phyloP scores from a whole-genome alignment of 1,140 invertebrate genomes.

The Zaprionus lachaisei region DNA sequence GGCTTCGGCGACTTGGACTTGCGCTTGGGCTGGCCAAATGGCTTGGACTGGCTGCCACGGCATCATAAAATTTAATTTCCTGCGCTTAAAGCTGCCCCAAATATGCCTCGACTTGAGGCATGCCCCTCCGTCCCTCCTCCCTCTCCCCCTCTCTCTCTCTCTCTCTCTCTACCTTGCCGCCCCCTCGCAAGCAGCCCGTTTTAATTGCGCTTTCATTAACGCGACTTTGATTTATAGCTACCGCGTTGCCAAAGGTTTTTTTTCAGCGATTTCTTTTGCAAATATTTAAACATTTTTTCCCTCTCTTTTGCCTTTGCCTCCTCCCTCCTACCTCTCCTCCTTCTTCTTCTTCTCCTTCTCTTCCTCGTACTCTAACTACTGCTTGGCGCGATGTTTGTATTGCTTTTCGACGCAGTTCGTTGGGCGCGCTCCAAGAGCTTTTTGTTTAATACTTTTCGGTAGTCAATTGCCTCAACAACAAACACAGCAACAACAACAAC shows the following conservation, averaged over 20 bases:
- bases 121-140: not conserved
- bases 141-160: not conserved
- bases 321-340: not conserved
- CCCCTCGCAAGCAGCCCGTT: constrained; percentile 59
- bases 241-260: constrained; percentile 77
- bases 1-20: constrained; percentile 24
- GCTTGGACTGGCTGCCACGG: constrained; percentile 71
- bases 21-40: constrained; percentile 66
- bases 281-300: constrained; percentile 74
- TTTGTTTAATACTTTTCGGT: constrained; percentile 80
- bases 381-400: constrained; percentile 61
- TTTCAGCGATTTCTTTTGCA: constrained; percentile 78
- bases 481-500: constrained; percentile 14
- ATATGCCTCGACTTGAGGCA: constrained; percentile 53
- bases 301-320: constrained; percentile 4
- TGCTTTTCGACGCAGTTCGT: constrained; percentile 63
- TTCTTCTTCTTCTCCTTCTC: not conserved
- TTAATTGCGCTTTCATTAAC: constrained; percentile 83
- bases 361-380: not conserved
- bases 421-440: constrained; percentile 54
- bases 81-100: constrained; percentile 80
- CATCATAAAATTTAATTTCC: constrained; percentile 83
- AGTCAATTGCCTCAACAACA: constrained; percentile 70
- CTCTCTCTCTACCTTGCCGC: constrained; percentile 10
- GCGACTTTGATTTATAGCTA: constrained; percentile 83